A percentile compares a stretch with the other conserved stretches of the same genome.
phyloP scores from a whole-genome alignment of 1,140 invertebrate genomes.

The Philopotamus ludificatus region DNA sequence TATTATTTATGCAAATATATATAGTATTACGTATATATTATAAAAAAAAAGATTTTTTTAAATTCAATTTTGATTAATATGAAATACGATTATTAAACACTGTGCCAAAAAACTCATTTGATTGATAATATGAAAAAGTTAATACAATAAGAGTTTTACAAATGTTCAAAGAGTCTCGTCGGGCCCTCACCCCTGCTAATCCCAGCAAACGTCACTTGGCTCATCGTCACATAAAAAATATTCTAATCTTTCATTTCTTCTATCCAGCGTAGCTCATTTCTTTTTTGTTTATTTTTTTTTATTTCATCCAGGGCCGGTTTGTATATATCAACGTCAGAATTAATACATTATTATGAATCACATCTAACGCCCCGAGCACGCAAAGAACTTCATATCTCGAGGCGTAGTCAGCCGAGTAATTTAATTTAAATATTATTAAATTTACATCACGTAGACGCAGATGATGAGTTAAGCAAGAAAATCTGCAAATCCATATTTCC shows the following conservation, averaged over 20 bases:
- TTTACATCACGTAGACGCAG: not conserved
- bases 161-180: not conserved
- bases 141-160: not conserved
- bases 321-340: not conserved
- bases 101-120: too few relatives aligned
- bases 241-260: not conserved
- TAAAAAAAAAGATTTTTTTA: too few relatives aligned
- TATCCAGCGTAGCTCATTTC: too few relatives aligned
- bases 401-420: not conserved
- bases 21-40: too few relatives aligned
- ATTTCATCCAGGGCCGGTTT: not conserved
- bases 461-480: too few relatives aligned
- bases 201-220: not conserved
- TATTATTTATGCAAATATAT: too few relatives aligned
- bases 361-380: not conserved
- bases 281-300: not conserved
- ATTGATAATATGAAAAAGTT: not conserved
- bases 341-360: not conserved
- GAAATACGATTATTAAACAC: too few relatives aligned
- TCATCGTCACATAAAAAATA: not conserved
- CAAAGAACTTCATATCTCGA: not conserved
- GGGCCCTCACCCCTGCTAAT: not conserved
- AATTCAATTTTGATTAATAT: not conserved
- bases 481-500: too few relatives aligned
- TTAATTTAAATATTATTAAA: not conserved